These are phyloP conservation scores for Azemiops feae DNA, from an alignment of 2,113 vertebrate genomes.

Conservation along the genomic window DNA sequence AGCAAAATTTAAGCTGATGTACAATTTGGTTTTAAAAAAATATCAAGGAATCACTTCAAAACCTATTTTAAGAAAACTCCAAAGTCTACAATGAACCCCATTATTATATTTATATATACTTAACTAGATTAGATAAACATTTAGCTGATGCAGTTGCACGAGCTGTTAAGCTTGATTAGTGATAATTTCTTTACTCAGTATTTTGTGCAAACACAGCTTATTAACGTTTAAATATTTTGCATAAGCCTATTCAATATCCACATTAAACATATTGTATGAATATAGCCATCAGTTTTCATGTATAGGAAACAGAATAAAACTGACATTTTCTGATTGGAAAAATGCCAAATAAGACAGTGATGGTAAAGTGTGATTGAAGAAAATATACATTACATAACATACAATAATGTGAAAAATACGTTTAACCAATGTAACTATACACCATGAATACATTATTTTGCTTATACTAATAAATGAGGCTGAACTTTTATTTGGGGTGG, in stretches of 20 bases:
- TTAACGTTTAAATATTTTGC: background rate
- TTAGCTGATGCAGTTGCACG: background rate
- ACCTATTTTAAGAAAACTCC: background rate
- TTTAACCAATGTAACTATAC: background rate
- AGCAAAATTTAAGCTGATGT: too few species aligned
- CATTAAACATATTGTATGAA: background rate
- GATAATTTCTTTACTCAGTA: background rate
- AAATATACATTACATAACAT: accelerated
- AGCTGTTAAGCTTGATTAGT: background rate
- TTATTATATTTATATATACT: background rate
- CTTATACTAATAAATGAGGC: slow-evolving; percentile 9
- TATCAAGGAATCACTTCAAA: too few species aligned
- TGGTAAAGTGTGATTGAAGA: background rate
- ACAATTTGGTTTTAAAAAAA: too few species aligned
- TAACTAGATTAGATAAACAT: background rate
- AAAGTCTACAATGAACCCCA: background rate
- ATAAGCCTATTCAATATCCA: background rate
- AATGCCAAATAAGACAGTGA: background rate
- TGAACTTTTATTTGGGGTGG: background rate
- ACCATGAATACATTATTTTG: background rate
- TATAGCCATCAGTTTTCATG: background rate
- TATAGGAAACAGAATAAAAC: background rate
- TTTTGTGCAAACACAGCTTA: background rate
- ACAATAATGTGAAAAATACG: background rate
- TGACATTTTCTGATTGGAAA: background rate